Conservation (phyloP, 2,113 vertebrate genomes). For the Lasiurus cinereus region DNA sequence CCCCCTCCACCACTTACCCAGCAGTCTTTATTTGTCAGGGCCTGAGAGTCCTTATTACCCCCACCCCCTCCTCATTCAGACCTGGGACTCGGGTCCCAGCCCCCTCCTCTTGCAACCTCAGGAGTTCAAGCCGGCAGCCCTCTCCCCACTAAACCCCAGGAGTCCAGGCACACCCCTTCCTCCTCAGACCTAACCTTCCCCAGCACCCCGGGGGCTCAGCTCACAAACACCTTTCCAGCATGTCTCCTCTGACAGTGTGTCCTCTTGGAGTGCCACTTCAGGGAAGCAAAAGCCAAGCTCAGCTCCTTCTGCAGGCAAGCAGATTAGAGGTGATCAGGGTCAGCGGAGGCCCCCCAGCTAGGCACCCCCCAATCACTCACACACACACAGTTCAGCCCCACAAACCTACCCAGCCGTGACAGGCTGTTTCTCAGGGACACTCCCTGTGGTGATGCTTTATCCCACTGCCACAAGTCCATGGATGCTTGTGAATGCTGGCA, state of each 20-base stretch:
- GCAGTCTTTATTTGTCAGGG: neutral
- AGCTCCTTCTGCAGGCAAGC: constrained; percentile 64
- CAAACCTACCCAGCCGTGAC: constrained; percentile 61
- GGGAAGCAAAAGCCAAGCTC: constrained; percentile 73
- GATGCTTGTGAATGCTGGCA: neutral
- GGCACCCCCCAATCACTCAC: no score
- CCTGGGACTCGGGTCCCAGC: neutral
- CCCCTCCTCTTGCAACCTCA: neutral
- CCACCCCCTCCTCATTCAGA: neutral
- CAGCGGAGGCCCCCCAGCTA: neutral
- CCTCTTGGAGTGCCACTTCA: constrained; percentile 58
- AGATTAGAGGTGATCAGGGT: neutral
- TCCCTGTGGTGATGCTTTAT: constrained; percentile 67
- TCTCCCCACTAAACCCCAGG: neutral
- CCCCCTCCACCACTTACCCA: neutral
- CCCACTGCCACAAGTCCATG: constrained; percentile 77
- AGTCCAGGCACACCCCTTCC: neutral
- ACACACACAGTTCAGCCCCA: neutral
- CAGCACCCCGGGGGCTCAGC: neutral
- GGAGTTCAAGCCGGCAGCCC: neutral
- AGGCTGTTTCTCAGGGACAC: constrained; percentile 65
- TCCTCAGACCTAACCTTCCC: neutral
- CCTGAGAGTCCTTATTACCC: neutral
- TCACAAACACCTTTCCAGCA: constrained; percentile 60
- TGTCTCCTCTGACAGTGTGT: neutral